Evolutionary conservation across 2,797 vertebrate species (phyloP), one percentile per base, ranked within the genome.

Genomic region (Hyperoplus immaculatus): DNA sequence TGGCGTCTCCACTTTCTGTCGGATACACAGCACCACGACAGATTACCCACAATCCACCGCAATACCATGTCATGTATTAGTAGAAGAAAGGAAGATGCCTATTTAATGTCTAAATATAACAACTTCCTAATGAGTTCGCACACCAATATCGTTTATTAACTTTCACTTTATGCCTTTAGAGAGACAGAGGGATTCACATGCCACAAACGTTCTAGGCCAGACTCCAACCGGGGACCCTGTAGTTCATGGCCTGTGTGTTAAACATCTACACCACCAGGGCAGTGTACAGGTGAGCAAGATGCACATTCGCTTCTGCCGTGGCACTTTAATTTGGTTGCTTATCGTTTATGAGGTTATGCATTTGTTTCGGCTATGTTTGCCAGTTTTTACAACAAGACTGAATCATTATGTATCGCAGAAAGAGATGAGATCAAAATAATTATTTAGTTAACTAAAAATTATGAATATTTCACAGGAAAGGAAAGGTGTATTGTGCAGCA

Each of bases 11-110:
- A 49, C 15, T 51, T 58, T 56, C 38, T 41, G 16, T 51, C 12
- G 36, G 46, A 36, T 21, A 36, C 51, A 64, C 53, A 69, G 75
- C 43, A 77, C 49, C 54, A n/a, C 46, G 75, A 63, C 43, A 77
- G 49, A 78, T 80, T 69, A 59, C 71, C 57, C 63, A 73, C 65
- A 83, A 71, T 73, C 46, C 76, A 78, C 58, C 49, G 43, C 12
- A 38, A 11, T 12, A 7, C 36, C 56, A 70, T 11, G 11, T 54
- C 18, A 54, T 29, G 58, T 53, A 58, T 16, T 21, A 12, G 21
- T 38, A 46, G 43, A 75, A 18, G 47, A 4, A n/a, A 12, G 50
- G 65, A 57, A 29, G 42, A 11, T 56, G 13, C 3, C 42, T 21
- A 38, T 68, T 68, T 56, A 36, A 4, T 29, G 65, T 7, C 21